Evolutionary conservation across 2,797 vertebrate species (phyloP), one percentile per base, ranked within the genome.

Genomic region (Gymnothorax javanicus): DNA sequence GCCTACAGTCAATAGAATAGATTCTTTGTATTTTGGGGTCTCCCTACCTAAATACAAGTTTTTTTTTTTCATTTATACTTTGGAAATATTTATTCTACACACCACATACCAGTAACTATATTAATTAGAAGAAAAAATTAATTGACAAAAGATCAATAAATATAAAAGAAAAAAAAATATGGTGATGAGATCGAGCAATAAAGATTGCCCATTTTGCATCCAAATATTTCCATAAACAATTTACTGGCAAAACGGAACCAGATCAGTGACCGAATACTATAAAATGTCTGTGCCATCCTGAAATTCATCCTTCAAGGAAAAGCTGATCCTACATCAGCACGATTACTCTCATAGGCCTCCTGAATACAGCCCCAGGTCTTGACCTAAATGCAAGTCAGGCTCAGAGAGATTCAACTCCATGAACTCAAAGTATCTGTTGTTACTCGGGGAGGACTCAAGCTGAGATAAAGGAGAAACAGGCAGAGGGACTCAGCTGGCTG

Each of bases 401-500:
- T 12, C 13, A 23, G 43, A 33, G 27, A 77, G 56, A 6, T 81
- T 7, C 60, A 20, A 59, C 25, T 57, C 43, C 9, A 5, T 17
- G 12, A 17, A 8, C 50, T 50, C 77, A 27, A n/a, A n/a, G 23
- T 82, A 67, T 86, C 54, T 64, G 60, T 88, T 85, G 90, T 92
- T 91, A 90, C 90, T 52, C 84, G 87, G 89, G 87, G 88, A 17
- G 50, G 89, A 89, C 91, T 92, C 92, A 93, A 94, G 92, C 91
- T 89, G 67, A 62, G 89, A 91, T 91, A 91, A 93, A 59, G 89
- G 93, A 91, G 89, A 52, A 94, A 3, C 92, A 91, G 93, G 92
- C 88, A 85, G 89, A 87, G 85, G 83, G 52, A 54, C 33, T 84
- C 59, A 79, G 90, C 59, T 12, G 88, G 84, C 27, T 64, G 82